A percentile compares a stretch with the other conserved stretches of the same genome.
Evolutionary conservation across 2,888 invertebrate species (phyloP).

Genomic region (Idaea aversata): DNA sequence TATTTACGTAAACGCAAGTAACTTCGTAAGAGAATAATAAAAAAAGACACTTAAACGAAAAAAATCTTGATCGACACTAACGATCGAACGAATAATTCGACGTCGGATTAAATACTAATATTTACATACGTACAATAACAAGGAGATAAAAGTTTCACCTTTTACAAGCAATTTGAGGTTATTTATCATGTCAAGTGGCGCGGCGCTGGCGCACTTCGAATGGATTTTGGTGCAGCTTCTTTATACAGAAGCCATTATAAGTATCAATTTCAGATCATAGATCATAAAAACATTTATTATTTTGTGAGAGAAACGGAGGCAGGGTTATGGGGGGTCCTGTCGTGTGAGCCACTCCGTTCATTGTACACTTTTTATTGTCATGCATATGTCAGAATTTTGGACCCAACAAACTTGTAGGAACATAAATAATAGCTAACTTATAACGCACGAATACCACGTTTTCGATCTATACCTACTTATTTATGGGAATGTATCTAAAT

Average conservation of each 20-base stretch:
- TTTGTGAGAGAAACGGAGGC: conserved; percentile 49
- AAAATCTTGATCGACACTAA: conserved; percentile 32
- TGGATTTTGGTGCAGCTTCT: conserved; percentile 69
- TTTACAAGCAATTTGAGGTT: conserved; percentile 77
- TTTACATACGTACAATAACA: conserved; percentile 68
- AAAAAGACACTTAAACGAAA: conserved; percentile 2
- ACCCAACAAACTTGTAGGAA: conserved; percentile 50
- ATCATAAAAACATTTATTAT: conserved; percentile 76
- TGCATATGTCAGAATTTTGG: conserved; percentile 68
- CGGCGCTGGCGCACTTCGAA: conserved; percentile 46
- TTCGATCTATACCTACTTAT: conserved; percentile 59
- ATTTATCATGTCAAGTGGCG: conserved; percentile 66
- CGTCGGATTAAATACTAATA: conserved; percentile 68
- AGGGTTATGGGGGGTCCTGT: conserved; percentile 71
- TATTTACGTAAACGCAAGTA: conserved; percentile 2
- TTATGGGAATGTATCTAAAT: conserved; percentile 67
- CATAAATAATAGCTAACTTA: conserved; percentile 61
- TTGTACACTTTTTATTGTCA: conserved; percentile 72
- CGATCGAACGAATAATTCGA: conserved; percentile 50
- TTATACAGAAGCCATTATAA: conserved; percentile 79
- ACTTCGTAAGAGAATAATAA: conserved; percentile 2
- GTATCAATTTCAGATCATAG: conserved; percentile 80
- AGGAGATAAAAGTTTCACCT: conserved; percentile 69
- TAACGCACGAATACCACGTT: conserved; percentile 56
- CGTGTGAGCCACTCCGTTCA: conserved; percentile 57